Percentiles rank a stretch among this genome's conserved stretches.
Conservation (phyloP, 2,888 invertebrate species). For the Penaeus monodon region DNA sequence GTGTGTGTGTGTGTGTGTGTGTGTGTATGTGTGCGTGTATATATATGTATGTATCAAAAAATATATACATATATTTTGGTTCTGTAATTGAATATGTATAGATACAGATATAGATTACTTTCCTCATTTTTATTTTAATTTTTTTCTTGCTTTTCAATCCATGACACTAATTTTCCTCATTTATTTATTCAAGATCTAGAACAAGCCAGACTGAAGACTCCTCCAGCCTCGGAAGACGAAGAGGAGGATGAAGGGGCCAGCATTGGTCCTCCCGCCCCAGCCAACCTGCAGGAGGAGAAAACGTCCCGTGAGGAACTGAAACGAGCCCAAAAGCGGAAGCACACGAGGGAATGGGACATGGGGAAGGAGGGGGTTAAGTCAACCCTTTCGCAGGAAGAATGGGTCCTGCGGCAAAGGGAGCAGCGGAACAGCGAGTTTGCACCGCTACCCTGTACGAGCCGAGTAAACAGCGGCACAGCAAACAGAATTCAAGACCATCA, state of each 20-base stretch:
- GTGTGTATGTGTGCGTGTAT: no score
- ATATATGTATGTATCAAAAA: no score
- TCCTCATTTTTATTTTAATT: neutral
- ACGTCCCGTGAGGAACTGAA: slow-evolving; percentile 25
- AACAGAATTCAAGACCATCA: neutral
- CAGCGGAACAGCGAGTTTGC: slow-evolving; percentile 85
- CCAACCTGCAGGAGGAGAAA: slow-evolving; percentile 28
- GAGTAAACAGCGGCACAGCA: neutral
- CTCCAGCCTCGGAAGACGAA: slow-evolving; percentile 60
- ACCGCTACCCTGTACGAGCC: slow-evolving; percentile 72
- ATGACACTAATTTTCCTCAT: neutral
- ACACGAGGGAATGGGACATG: slow-evolving; percentile 80
- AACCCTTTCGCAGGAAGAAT: slow-evolving; percentile 57
- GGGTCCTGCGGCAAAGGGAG: slow-evolving; percentile 71
- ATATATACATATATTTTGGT: no score
- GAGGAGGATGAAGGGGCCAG: slow-evolving; percentile 58
- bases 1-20: no score
- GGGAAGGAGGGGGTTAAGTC: slow-evolving; percentile 75
- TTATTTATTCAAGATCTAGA: slow-evolving; percentile 11
- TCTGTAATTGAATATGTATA: no score
- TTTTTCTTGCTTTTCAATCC: neutral
- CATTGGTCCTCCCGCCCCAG: neutral
- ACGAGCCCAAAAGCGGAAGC: slow-evolving; percentile 69
- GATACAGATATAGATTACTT: no score
- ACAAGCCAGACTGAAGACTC: slow-evolving; percentile 60